Evolutionary conservation across 2,113 vertebrate genomes (phyloP).

Genomic region (Propithecus coquereli): DNA sequence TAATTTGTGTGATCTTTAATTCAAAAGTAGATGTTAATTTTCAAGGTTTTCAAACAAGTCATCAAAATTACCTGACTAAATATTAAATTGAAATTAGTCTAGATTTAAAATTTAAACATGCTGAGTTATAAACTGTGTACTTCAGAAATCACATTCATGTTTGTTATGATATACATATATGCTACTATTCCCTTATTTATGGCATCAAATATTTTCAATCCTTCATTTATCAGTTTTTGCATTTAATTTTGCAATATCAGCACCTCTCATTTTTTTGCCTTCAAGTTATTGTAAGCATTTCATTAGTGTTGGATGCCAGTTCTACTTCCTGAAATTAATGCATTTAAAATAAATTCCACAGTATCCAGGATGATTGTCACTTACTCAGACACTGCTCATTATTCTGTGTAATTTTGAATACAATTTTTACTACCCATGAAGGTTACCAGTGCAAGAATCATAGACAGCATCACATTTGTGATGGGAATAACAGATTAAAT

Average conservation of each 20-base stretch:
- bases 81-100: background rate
- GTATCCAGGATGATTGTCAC: background rate
- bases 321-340: background rate
- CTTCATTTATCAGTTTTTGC: background rate
- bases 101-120: background rate
- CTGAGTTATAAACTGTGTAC: background rate
- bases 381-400: background rate
- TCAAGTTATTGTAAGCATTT: background rate
- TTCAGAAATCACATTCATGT: background rate
- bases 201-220: background rate
- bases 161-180: background rate
- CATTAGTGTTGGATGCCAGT: background rate
- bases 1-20: background rate
- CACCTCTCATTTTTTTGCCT: background rate
- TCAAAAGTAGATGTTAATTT: constrained; percentile 29
- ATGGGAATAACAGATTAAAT: background rate
- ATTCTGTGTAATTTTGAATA: background rate
- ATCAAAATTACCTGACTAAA: background rate
- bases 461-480: background rate
- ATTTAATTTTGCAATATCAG: background rate
- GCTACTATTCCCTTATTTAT: background rate
- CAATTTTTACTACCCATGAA: background rate
- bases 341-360: background rate
- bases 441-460: background rate
- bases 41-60: background rate